Percentiles rank a stretch among this genome's conserved stretches.
phyloP scores from a whole-genome alignment of 2,113 vertebrate species.

The Aramus guarauna region DNA sequence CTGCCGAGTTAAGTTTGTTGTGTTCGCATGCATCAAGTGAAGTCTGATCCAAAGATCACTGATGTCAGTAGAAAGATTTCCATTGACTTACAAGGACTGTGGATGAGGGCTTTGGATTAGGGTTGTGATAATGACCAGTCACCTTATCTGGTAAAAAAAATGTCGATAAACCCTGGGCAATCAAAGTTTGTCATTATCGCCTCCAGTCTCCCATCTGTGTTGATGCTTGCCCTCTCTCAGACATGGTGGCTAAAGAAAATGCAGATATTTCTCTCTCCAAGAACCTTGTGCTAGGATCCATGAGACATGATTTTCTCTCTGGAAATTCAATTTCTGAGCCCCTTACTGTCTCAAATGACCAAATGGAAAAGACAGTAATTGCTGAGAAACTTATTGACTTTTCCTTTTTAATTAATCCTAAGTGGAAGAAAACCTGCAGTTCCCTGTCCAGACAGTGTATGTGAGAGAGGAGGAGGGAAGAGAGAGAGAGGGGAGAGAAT shows the following conservation, averaged over 20 bases:
- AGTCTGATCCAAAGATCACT: background rate
- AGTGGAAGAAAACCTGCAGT: slow-evolving; percentile 56
- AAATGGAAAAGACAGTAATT: slow-evolving; percentile 43
- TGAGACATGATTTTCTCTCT: slow-evolving; percentile 16
- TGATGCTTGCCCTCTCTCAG: background rate
- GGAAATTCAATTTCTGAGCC: slow-evolving; percentile 48
- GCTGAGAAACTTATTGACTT: slow-evolving; percentile 55
- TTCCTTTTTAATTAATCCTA: slow-evolving; percentile 67
- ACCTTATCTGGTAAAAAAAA: background rate
- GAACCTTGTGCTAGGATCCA: background rate
- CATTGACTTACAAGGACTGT: background rate
- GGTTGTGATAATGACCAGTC: background rate
- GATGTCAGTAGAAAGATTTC: background rate
- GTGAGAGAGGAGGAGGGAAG: background rate
- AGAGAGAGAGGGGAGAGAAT: slow-evolving; percentile 7
- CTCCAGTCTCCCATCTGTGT: background rate
- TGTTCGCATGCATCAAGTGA: background rate
- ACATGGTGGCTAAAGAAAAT: background rate
- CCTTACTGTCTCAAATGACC: slow-evolving; percentile 22
- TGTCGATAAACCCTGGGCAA: background rate
- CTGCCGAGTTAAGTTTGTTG: background rate
- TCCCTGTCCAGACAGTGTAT: background rate
- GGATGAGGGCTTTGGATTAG: background rate
- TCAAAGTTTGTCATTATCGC: slow-evolving; percentile 14
- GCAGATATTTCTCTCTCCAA: background rate